Base-by-base conservation (phyloP, 2,888 invertebrate genomes). In the Leptogaster cylindrica region DNA sequence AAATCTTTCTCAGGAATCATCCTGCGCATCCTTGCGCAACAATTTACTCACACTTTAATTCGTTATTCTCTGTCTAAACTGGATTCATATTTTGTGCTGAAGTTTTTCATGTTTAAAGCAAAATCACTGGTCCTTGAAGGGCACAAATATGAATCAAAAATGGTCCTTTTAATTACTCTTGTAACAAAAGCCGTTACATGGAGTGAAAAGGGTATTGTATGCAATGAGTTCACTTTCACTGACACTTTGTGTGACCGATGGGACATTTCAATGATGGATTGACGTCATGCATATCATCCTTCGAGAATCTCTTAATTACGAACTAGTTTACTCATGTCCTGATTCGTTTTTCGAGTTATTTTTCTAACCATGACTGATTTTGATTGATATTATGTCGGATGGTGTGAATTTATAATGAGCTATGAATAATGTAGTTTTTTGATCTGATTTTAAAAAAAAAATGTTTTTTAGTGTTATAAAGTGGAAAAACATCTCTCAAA, bases 241-340 rank as follows among this genome's bases (percentile, higher is more conserved):
- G 68, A 66, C 68, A 68, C 44, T 23, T 41, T 41, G 39, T 48
- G 41, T 68, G 66, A 68, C 68, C 68, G 68, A 68, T 68, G 50
- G 55, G 55, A 44, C 61, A 66, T 50, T 51, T 41, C 14, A 36
- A 20, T 69, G 68, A 69, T 69, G 66, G 68, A 69, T 63, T 50
- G 27, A 55, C 8, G 7, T 23, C 28, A 39, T 55, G 44, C 28
- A 20, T 65, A 65, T 65, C 52, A 55, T 8, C 25, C n/a, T 14
- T 25, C 20, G 23, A 4, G 41, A 41, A 4, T 23, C 10, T 2
- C 58, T 58, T 58, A 58, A 58, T 58, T 58, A 58, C 58, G 58
- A 58, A 58, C 58, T 58, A 27, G 58, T 58, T 58, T 36, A 25
- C 1, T 20, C 8, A 31, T n/a, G 10, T 18, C 23, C 25, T 12